These are phyloP conservation scores for Margaritifera margaritifera DNA, from an alignment of 2,888 invertebrate genomes.

Conservation along the genomic window DNA sequence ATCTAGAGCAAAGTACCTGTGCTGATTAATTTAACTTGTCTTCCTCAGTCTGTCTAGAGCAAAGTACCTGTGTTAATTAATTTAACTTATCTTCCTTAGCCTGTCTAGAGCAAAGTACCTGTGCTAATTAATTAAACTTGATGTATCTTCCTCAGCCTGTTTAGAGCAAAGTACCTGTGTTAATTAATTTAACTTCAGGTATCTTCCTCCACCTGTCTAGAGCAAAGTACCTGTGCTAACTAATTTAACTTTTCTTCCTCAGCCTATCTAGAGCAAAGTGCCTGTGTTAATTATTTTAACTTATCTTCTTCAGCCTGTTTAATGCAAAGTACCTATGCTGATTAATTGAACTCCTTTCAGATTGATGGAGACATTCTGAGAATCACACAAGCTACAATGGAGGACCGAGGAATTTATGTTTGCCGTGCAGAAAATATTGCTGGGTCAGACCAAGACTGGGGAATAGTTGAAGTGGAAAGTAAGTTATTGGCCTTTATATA, in stretches of 20 bases:
- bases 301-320: too few species aligned
- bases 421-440: constrained; percentile 83
- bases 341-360: constrained; percentile 33
- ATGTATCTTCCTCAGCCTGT: too few species aligned
- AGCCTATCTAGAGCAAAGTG: neutral
- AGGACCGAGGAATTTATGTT: constrained; percentile 87
- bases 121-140: neutral
- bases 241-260: neutral
- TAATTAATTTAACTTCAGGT: neutral
- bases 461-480: constrained; percentile 85
- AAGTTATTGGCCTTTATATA: constrained; percentile 31
- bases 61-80: neutral
- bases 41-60: neutral
- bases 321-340: neutral
- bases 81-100: neutral
- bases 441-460: constrained; percentile 80
- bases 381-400: constrained; percentile 67
- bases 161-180: neutral
- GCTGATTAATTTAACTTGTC: neutral
- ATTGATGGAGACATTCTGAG: constrained; percentile 62
- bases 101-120: neutral
- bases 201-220: too few species aligned
- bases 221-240: neutral
- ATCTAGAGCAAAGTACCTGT: neutral
- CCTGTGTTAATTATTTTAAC: neutral